phyloP scores from a whole-genome alignment of 2,113 vertebrate species.

The Hydrolagus affinis region DNA sequence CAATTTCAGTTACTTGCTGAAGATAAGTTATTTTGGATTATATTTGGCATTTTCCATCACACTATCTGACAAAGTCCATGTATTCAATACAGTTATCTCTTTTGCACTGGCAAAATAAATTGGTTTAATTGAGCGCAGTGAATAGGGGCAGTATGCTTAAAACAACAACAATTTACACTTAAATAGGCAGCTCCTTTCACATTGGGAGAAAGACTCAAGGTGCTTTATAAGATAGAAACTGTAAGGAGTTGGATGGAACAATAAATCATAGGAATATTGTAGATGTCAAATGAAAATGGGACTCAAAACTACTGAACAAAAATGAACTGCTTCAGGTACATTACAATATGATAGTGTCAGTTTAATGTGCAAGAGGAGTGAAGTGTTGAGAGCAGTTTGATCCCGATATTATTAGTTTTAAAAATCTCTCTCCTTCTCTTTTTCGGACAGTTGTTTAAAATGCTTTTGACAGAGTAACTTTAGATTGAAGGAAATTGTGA shows the following conservation, averaged over 20 bases:
- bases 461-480: constrained; percentile 27
- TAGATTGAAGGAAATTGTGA: constrained; percentile 43
- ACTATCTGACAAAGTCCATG: too few species aligned
- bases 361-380: not conserved
- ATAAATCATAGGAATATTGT: not conserved
- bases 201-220: too few species aligned
- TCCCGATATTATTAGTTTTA: constrained; percentile 12
- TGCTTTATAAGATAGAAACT: too few species aligned
- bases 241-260: not conserved
- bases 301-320: not conserved
- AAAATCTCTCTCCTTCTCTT: constrained; percentile 2
- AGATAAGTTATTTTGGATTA: too few species aligned
- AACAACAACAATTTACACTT: too few species aligned
- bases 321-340: constrained; percentile 10
- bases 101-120: too few species aligned
- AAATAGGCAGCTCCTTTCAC: too few species aligned
- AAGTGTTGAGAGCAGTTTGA: constrained; percentile 22
- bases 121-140: too few species aligned
- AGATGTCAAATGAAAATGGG: not conserved
- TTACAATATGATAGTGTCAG: not conserved
- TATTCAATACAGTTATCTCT: too few species aligned
- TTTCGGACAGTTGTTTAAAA: constrained; percentile 17
- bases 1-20: too few species aligned
- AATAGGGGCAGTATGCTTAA: too few species aligned
- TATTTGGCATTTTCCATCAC: too few species aligned